Conservation (phyloP, 2,113 vertebrate genomes). For the Antechinus stuartii region DNA sequence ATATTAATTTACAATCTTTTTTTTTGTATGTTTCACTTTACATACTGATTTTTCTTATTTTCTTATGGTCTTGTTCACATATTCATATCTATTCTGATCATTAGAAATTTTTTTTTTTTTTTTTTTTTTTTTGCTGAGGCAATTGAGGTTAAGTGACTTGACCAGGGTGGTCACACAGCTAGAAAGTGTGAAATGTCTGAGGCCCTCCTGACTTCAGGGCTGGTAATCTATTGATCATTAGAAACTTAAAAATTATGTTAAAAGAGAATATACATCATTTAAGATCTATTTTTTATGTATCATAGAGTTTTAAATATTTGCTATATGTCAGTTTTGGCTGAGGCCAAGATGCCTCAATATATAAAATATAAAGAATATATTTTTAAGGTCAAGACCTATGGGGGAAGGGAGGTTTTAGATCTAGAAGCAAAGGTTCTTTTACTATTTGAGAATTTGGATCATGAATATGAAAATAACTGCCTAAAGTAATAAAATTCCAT, state of each 20-base stretch:
- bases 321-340: background rate
- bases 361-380: background rate
- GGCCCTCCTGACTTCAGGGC: too few relatives aligned
- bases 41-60: background rate
- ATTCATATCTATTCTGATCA: background rate
- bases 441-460: constrained; percentile 20
- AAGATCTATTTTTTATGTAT: background rate
- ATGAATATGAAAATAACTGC: background rate
- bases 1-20: background rate
- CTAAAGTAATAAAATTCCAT: background rate
- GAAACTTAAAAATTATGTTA: background rate
- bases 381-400: background rate
- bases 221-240: background rate
- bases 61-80: too few relatives aligned
- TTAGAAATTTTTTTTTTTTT: background rate
- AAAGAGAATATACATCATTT: background rate
- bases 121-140: background rate
- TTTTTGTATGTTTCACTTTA: background rate
- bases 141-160: too few relatives aligned
- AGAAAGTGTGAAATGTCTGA: too few relatives aligned
- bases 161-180: too few relatives aligned
- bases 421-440: background rate
- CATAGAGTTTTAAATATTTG: background rate
- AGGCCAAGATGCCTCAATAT: background rate
- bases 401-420: background rate